A percentile compares a stretch with the other conserved stretches of the same genome.
Conservation (phyloP, 2,888 invertebrate species). For the Drosophila pegasa region DNA sequence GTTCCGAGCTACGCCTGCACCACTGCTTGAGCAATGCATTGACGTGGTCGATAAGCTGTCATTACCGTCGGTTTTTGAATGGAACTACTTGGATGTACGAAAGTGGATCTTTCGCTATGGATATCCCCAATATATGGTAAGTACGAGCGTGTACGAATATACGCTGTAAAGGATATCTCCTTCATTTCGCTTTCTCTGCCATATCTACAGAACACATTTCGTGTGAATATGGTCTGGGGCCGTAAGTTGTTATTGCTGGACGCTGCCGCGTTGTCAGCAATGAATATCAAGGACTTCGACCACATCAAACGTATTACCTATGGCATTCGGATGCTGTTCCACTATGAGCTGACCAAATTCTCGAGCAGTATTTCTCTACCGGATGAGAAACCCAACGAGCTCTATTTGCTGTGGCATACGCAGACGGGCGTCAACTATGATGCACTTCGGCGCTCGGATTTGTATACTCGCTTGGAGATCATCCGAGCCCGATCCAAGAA, state of each 20-base stretch:
- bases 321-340: slow-evolving; percentile 84
- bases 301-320: slow-evolving; percentile 84
- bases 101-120: slow-evolving; percentile 85
- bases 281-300: slow-evolving; percentile 85
- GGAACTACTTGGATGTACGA: slow-evolving; percentile 85
- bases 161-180: not conserved
- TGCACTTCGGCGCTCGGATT: slow-evolving; percentile 84
- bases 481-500: slow-evolving; percentile 84
- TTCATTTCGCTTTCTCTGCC: too few species aligned
- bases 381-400: slow-evolving; percentile 84
- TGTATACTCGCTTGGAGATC: slow-evolving; percentile 86
- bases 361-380: slow-evolving; percentile 56
- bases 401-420: slow-evolving; percentile 86
- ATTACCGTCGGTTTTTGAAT: slow-evolving; percentile 85
- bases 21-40: slow-evolving; percentile 83
- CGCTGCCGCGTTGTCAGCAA: slow-evolving; percentile 84
- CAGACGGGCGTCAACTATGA: slow-evolving; percentile 86
- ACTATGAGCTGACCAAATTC: slow-evolving; percentile 84
- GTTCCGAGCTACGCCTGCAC: slow-evolving; percentile 83
- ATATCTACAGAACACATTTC: slow-evolving; percentile 84
- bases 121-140: slow-evolving; percentile 86
- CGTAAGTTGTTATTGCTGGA: slow-evolving; percentile 85
- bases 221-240: slow-evolving; percentile 85
- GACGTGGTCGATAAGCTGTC: slow-evolving; percentile 83
- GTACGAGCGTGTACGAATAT: not conserved